phyloP scores from a whole-genome alignment of 2,888 invertebrate species.

The Agriopis leucophaearia region DNA sequence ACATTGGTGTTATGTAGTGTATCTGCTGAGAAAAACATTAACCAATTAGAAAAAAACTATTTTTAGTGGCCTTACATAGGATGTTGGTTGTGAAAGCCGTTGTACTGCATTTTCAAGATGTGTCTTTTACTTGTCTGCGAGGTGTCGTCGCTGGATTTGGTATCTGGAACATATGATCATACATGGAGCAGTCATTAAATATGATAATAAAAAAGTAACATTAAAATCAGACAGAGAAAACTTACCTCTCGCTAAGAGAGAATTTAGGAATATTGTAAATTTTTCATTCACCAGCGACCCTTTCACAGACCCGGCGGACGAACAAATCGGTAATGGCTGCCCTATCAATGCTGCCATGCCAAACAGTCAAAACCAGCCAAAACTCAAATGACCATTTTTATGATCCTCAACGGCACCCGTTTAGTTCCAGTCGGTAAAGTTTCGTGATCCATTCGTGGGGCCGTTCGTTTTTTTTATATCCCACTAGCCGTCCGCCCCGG shows the following conservation, averaged over 20 bases:
- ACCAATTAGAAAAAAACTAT: constrained; percentile 1
- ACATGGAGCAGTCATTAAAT: constrained; percentile 11
- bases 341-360: constrained; percentile 22
- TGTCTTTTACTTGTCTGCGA: constrained; percentile 62
- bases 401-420: background rate
- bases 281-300: constrained; percentile 76
- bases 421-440: no score
- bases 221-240: constrained; percentile 33
- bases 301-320: constrained; percentile 86
- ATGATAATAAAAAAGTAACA: background rate
- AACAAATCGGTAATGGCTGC: constrained; percentile 88
- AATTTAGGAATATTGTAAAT: constrained; percentile 70
- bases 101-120: constrained; percentile 79
- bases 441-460: no score
- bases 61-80: constrained; percentile 72
- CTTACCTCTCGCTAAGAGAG: constrained; percentile 84
- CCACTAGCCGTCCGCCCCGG: no score
- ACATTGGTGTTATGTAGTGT: background rate
- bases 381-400: background rate
- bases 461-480: no score
- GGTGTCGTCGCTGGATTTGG: constrained; percentile 72
- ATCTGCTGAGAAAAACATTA: background rate
- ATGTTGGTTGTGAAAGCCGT: constrained; percentile 84
- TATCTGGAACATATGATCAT: constrained; percentile 71
- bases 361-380: background rate